phyloP scores from a whole-genome alignment of 1,140 invertebrate species.

The Frieseomelitta varia region DNA sequence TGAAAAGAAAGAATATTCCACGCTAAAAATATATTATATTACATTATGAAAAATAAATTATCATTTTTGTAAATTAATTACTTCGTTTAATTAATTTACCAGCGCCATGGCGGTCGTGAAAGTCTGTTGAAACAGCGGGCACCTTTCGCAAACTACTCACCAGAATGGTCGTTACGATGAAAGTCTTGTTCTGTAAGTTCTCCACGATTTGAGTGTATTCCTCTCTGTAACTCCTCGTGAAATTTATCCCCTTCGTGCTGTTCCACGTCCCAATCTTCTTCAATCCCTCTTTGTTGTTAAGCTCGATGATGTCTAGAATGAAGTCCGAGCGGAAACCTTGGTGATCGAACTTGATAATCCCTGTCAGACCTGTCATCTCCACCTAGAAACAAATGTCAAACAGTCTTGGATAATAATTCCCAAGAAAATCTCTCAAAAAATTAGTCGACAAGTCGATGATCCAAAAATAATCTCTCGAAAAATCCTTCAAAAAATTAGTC shows the following conservation, averaged over 20 bases:
- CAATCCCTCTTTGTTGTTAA: slow-evolving; percentile 89
- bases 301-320: slow-evolving; percentile 93
- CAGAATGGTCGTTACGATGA: slow-evolving; percentile 95
- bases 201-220: slow-evolving; percentile 92
- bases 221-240: slow-evolving; percentile 93
- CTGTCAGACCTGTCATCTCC: slow-evolving; percentile 95
- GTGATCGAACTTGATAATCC: slow-evolving; percentile 96
- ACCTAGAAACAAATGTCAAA: slow-evolving; percentile 83
- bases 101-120: neutral
- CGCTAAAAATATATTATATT: no score
- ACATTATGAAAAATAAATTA: no score
- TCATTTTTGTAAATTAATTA: neutral
- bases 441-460: neutral
- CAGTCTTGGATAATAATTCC: neutral
- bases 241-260: slow-evolving; percentile 93
- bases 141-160: slow-evolving; percentile 83
- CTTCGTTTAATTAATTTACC: neutral
- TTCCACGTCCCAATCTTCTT: slow-evolving; percentile 95
- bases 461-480: no score
- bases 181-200: slow-evolving; percentile 95
- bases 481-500: no score
- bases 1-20: no score
- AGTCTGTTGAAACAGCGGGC: neutral
- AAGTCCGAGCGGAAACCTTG: slow-evolving; percentile 96
- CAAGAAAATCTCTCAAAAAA: no score